These are phyloP conservation scores for Drosophila mauritiana DNA, from an alignment of 1,140 invertebrate genomes.

Conservation along the genomic window DNA sequence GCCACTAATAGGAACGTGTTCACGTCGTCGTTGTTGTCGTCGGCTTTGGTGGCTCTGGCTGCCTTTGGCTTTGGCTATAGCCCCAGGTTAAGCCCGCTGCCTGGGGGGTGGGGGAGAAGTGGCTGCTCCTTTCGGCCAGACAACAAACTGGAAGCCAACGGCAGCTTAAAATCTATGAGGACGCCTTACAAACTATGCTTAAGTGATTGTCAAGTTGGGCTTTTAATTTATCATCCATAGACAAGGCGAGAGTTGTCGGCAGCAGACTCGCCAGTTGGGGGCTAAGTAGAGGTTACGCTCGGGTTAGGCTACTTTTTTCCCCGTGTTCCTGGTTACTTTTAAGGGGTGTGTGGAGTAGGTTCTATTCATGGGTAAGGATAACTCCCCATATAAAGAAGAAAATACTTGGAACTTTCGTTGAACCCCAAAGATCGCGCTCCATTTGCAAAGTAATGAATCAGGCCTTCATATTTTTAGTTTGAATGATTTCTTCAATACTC, in stretches of 20 bases:
- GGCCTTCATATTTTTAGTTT: no score
- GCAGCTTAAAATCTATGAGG: conserved; percentile 81
- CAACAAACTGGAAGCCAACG: conserved; percentile 69
- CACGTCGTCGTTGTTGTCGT: conserved; percentile 63
- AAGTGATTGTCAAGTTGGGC: conserved; percentile 85
- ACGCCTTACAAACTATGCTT: conserved; percentile 84
- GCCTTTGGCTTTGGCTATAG: conserved; percentile 3
- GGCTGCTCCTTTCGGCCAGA: conserved; percentile 45
- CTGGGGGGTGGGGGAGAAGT: conserved; percentile 4
- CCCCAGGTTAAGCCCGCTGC: conserved; percentile 15
- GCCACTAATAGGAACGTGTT: conserved; percentile 84
- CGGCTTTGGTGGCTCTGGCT: conserved; percentile 26
- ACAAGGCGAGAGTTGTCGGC: conserved; percentile 71
- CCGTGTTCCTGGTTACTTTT: not conserved
- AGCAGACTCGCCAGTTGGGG: conserved; percentile 50
- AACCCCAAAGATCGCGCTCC: not conserved
- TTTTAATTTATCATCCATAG: conserved; percentile 85
- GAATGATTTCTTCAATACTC: no score
- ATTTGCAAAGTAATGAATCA: no score
- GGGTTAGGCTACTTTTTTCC: conserved; percentile 75
- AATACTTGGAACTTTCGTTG: not conserved
- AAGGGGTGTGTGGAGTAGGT: conserved; percentile 11
- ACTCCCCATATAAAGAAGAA: not conserved
- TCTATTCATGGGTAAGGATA: no score
- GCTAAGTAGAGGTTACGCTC: conserved; percentile 80